phyloP scores from a whole-genome alignment of 2,797 vertebrate genomes.

The Smutsia gigantea region DNA sequence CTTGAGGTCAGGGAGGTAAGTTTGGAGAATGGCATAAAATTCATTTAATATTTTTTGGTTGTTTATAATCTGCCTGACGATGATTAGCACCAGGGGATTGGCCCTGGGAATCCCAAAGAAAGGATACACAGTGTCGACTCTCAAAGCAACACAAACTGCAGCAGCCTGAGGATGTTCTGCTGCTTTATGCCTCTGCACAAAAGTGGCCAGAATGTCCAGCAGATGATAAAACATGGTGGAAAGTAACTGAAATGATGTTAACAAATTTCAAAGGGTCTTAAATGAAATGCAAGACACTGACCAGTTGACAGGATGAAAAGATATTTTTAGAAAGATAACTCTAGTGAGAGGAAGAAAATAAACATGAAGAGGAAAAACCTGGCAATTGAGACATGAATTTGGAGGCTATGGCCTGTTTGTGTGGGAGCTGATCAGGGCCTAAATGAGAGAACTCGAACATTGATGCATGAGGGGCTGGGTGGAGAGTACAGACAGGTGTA shows the following conservation, averaged over 20 bases:
- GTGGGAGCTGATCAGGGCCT: not conserved
- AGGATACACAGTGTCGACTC: not conserved
- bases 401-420: not conserved
- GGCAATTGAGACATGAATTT: not conserved
- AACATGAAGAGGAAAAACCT: not conserved
- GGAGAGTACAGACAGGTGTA: not conserved
- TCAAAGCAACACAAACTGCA: not conserved
- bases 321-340: constrained; percentile 35
- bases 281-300: not conserved
- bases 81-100: not conserved
- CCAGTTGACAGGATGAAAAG: not conserved
- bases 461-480: not conserved
- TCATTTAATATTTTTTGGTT: not conserved
- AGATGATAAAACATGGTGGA: not conserved
- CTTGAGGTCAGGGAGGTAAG: not conserved
- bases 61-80: not conserved
- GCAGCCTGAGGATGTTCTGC: not conserved
- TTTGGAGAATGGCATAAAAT: not conserved
- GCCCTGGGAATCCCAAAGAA: not conserved
- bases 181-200: not conserved
- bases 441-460: not conserved
- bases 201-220: not conserved
- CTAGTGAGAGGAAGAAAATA: not conserved
- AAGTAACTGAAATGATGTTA: not conserved
- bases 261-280: not conserved